Base-by-base conservation (phyloP, 2,888 invertebrate genomes). In the Drosophila nr. medialis region DNA sequence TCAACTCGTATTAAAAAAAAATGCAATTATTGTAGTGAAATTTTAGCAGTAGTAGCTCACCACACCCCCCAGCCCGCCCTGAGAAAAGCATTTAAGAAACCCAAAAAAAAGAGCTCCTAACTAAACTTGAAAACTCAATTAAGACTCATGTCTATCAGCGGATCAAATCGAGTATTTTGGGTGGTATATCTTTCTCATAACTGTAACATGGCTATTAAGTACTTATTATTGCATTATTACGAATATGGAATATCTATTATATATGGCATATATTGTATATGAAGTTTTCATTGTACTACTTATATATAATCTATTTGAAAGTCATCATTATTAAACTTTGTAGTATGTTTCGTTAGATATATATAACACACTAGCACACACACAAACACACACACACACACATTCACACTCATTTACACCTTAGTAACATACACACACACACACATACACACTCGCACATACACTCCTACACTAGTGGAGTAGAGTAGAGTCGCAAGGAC, bases 221-320 rank as follows among this genome's bases (percentile, higher is more conserved):
- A 67, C 62, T 73, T 73, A 77, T 78, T 78, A 77, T 62, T 74
- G 73, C 60, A 79, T 77, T 83, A 83, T 81, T 81, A 80, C 69
- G 72, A 55, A 67, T 81, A 84, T 82, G 65, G 77, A 82, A 85
- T 82, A 87, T 85, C 88, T 83, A 83, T 87, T 79, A 81, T 81
- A 84, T 81, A 86, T 80, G 76, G 75, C 79, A 76, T 88, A 86
- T 88, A 88, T 86, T 88, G 84, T 76, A 85, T 85, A 85, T 85
- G 85, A 85, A 85, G 85, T 85, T 85, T 85, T 89, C 85, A 85
- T 85, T 85, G 78, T 85, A 85, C 73, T 85, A 85, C 65, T 75
- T 77, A 79, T 89, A 86, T 89, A 89, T 86, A 89, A 86, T 89
- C 89, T 85, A 85, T 84, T 87, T 85, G 71, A 84, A 72, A 75